Evolutionary conservation across 2,113 vertebrate genomes (phyloP).

Genomic region (Etheostoma cragini): DNA sequence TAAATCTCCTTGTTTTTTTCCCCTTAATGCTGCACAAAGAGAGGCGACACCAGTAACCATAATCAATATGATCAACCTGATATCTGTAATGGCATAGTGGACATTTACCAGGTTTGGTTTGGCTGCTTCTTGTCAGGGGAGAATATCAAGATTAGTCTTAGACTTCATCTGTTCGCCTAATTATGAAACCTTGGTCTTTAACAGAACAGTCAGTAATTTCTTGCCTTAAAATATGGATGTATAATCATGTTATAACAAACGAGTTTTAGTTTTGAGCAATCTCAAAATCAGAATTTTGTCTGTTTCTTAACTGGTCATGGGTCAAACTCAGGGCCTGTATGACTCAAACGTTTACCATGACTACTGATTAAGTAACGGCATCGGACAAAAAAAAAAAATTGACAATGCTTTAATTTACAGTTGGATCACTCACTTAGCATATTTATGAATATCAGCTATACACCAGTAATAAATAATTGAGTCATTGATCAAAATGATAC

Average conservation of each 20-base stretch:
- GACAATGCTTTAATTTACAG: background rate
- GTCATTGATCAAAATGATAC: background rate
- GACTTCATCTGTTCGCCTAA: background rate
- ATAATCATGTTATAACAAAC: background rate
- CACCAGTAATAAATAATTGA: background rate
- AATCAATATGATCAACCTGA: slow-evolving; percentile 51
- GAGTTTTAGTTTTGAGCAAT: background rate
- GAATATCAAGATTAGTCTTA: background rate
- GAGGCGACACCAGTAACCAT: background rate
- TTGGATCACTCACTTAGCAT: background rate
- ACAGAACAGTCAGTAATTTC: background rate
- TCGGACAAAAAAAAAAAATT: background rate
- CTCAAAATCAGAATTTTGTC: background rate
- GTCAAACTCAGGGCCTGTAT: background rate
- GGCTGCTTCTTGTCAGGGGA: slow-evolving; percentile 13
- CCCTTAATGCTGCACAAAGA: slow-evolving; percentile 14
- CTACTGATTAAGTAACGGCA: background rate
- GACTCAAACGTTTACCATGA: background rate
- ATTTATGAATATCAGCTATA: background rate
- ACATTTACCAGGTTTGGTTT: slow-evolving; percentile 13
- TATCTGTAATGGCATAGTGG: background rate
- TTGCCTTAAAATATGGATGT: background rate
- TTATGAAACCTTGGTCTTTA: background rate
- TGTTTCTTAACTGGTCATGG: background rate
- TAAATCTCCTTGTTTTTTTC: slow-evolving; percentile 31